A percentile compares a stretch with the other conserved stretches of the same genome.
phyloP scores from a whole-genome alignment of 2,113 vertebrate species.

The Bombycilla garrulus region DNA sequence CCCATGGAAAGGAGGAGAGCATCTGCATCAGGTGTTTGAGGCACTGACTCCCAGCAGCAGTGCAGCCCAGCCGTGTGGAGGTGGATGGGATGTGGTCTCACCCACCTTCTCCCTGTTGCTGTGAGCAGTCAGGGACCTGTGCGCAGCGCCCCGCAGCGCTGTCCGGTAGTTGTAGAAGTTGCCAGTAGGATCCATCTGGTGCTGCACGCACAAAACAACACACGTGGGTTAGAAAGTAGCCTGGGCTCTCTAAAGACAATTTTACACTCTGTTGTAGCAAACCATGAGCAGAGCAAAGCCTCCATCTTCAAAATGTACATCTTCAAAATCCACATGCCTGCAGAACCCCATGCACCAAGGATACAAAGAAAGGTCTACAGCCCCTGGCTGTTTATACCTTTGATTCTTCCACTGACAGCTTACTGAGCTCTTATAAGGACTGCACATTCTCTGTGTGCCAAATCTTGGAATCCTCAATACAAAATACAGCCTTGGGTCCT shows the following conservation, averaged over 20 bases:
- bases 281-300: not conserved
- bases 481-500: not conserved
- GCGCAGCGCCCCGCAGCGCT: conserved; percentile 75
- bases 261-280: not conserved
- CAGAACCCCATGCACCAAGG: not conserved
- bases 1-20: not conserved
- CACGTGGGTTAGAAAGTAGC: not conserved
- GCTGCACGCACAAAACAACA: conserved; percentile 49
- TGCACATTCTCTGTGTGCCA: not conserved
- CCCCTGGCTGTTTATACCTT: not conserved
- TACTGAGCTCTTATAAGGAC: not conserved
- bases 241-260: not conserved
- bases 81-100: not conserved
- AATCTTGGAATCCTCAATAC: not conserved
- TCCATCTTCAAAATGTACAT: not conserved
- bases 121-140: conserved; percentile 75
- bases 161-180: conserved; percentile 82
- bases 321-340: not conserved
- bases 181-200: conserved; percentile 82
- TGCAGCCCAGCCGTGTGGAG: accelerated
- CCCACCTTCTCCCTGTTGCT: conserved; percentile 78
- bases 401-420: not conserved
- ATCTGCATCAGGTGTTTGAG: not conserved
- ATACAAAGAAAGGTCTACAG: not conserved
- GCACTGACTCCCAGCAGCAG: not conserved